Evolutionary conservation across 1,140 invertebrate genomes (phyloP).

Genomic region (Cherax destructor): DNA sequence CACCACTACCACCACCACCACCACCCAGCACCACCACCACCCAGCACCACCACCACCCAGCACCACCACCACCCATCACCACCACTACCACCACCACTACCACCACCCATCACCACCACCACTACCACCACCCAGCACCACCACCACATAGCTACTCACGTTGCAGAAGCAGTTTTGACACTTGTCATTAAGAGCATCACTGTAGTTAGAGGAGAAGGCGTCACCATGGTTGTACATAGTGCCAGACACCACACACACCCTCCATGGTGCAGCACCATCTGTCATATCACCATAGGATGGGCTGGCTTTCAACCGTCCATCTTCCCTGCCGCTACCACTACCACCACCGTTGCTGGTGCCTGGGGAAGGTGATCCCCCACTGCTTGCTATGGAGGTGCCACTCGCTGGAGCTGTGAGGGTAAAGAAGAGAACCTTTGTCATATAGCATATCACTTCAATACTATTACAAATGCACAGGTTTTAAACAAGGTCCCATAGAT

Average conservation of each 20-base stretch:
- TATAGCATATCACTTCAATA: no score
- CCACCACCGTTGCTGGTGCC: not conserved
- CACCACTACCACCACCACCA: not conserved
- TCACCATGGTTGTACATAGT: constrained; percentile 51
- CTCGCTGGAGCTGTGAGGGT: not conserved
- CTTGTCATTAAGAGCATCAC: not conserved
- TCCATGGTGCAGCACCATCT: not conserved
- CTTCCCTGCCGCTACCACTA: not conserved
- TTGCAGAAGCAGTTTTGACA: constrained; percentile 39
- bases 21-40: not conserved
- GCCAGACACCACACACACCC: constrained; percentile 44
- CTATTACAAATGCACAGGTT: no score
- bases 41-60: not conserved
- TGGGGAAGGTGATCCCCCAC: not conserved
- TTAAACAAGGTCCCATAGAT: no score
- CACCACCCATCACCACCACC: not conserved
- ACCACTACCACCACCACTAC: not conserved
- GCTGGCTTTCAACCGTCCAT: no score
- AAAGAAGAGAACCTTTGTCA: not conserved
- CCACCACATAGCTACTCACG: not conserved
- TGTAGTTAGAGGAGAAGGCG: constrained; percentile 47
- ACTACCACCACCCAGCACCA: not conserved
- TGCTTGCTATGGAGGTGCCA: not conserved
- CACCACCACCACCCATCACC: not conserved
- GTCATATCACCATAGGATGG: no score